Evolutionary conservation across 2,113 vertebrate genomes (phyloP), one percentile per base, ranked within the genome.

Genomic region (Gadus macrocephalus): DNA sequence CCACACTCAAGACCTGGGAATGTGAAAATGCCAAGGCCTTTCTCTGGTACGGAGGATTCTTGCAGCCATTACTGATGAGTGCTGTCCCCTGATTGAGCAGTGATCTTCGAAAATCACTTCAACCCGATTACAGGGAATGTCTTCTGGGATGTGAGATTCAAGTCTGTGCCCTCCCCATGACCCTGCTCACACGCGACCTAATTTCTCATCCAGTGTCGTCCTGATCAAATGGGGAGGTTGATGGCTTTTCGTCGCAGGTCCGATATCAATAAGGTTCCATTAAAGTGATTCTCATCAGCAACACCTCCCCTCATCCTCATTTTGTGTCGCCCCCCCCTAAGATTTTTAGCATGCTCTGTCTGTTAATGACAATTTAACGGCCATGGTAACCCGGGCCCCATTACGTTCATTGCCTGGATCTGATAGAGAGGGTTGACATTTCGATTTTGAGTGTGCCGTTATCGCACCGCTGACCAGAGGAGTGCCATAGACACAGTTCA

Each of bases 311-410:
- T 11, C 11, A 75, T 69, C 64, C 64, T 66, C 69, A 61, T 20
- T 25, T 20, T 27, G 69, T 63, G 65, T 60, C 53, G 53, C 27
- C 31, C 6, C 31, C 5, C 31, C 31, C 59, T 73, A 65, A 71
- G 28, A 78, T 73, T 73, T 77, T 58, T 17, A 74, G 69, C 60
- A n/a, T 27, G 74, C 67, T 69, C 76, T 65, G 68, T 73, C 74
- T 69, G 66, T 59, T 77, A 78, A 79, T 83, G 73, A 78, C 78
- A 72, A 76, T 76, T 86, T 83, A 80, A 78, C 22, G 53, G 78
- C 59, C 58, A 56, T 72, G 59, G 74, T 74, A 75, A 81, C 76
- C 78, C 81, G 68, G 74, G 78, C 76, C 71, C 81, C 72, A 83
- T 86, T 85, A 82, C 60, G 70, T 81, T 78, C 75, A 79, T 75